These are phyloP conservation scores for Rachycentron canadum DNA, from an alignment of 2,797 vertebrate species.

Conservation along the genomic window DNA sequence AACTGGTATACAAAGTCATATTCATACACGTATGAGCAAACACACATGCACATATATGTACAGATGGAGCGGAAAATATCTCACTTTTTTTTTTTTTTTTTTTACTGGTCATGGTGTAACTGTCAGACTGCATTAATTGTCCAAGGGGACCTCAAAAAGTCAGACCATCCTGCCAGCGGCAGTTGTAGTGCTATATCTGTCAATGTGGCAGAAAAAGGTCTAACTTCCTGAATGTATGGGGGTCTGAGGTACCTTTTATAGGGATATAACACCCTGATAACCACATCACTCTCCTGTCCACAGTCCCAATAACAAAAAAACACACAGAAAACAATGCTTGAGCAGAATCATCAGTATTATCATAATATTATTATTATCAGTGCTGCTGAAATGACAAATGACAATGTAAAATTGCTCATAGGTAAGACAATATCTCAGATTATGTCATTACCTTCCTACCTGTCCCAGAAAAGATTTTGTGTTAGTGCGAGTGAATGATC, in stretches of 20 bases:
- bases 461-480: not conserved
- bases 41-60: not conserved
- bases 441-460: not conserved
- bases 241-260: not conserved
- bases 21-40: conserved; percentile 15
- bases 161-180: conserved; percentile 5
- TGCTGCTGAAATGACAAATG: not conserved
- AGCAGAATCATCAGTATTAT: not conserved
- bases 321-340: not conserved
- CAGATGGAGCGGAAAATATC: conserved; percentile 1
- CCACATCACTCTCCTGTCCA: not conserved
- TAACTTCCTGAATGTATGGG: not conserved
- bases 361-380: no score
- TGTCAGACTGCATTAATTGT: conserved; percentile 3
- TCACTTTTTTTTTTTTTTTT: conserved; percentile 8
- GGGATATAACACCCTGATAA: not conserved
- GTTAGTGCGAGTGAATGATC: not conserved
- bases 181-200: conserved; percentile 9
- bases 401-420: not conserved
- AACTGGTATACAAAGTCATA: conserved; percentile 32
- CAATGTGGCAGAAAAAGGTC: conserved; percentile 11
- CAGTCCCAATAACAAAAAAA: not conserved
- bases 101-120: not conserved
- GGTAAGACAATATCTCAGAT: not conserved
- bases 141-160: not conserved